phyloP scores from a whole-genome alignment of 2,113 vertebrate species.

The Myotis yumanensis region DNA sequence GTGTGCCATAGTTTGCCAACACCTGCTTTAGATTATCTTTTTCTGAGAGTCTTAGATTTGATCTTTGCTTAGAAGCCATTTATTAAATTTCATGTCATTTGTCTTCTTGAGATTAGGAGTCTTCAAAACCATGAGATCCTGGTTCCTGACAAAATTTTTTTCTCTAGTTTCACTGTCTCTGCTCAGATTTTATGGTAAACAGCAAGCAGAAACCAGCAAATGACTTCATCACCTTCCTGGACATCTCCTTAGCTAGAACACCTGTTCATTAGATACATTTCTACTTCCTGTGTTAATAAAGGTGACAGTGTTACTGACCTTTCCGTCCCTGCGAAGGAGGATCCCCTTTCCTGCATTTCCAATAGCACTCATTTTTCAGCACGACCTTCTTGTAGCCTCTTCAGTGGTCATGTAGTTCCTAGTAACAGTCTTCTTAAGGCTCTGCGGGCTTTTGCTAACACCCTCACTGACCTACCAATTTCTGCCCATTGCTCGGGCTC shows the following conservation, averaged over 20 bases:
- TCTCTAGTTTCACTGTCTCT: background rate
- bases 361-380: background rate
- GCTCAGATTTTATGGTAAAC: background rate
- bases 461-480: background rate
- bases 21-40: background rate
- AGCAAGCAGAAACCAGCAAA: background rate
- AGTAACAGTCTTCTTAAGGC: background rate
- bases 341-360: background rate
- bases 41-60: background rate
- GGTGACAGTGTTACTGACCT: background rate
- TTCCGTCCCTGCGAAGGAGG: background rate
- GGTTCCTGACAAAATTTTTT: background rate
- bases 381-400: background rate
- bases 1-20: background rate
- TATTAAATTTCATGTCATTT: conserved; percentile 13
- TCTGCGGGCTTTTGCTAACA: background rate
- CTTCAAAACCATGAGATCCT: background rate
- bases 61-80: conserved; percentile 5
- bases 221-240: background rate
- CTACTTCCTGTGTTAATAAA: background rate
- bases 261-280: background rate
- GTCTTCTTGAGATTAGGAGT: conserved; percentile 6
- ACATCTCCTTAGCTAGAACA: background rate
- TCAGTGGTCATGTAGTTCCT: background rate
- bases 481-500: background rate